Conservation (phyloP, 2,888 invertebrate species). For the Coremacera marginata region DNA sequence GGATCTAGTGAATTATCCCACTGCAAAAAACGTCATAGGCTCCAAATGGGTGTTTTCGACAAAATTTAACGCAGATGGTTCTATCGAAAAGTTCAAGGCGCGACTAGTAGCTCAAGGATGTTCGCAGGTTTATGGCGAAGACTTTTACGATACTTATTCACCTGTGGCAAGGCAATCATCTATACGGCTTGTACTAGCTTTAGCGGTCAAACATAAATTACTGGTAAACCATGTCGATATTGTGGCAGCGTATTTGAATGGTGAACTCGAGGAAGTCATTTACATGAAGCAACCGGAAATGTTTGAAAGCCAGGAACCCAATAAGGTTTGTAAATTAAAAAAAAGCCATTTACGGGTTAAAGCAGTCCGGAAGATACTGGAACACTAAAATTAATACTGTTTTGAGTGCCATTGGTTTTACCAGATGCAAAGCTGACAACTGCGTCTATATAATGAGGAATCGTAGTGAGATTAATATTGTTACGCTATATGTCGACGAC, state of each 20-base stretch:
- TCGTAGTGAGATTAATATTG: slow-evolving; percentile 10
- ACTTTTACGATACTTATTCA: not conserved
- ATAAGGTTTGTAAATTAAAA: slow-evolving; percentile 22
- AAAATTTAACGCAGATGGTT: slow-evolving; percentile 44
- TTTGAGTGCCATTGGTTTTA: slow-evolving; percentile 19
- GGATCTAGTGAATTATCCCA: not conserved
- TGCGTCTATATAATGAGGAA: not conserved
- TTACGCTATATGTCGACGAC: slow-evolving; percentile 7
- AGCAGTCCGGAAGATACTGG: slow-evolving; percentile 34
- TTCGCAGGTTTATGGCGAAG: slow-evolving; percentile 47
- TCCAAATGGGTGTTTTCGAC: not conserved
- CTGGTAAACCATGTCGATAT: not conserved
- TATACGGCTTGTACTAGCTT: not conserved
- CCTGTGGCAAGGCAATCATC: not conserved
- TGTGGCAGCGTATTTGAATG: slow-evolving; percentile 15
- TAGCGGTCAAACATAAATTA: not conserved
- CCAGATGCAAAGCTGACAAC: slow-evolving; percentile 12
- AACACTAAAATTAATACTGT: slow-evolving; percentile 30
- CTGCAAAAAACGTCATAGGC: not conserved
- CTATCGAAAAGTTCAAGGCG: slow-evolving; percentile 48
- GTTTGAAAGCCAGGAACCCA: not conserved
- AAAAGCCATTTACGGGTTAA: slow-evolving; percentile 31
- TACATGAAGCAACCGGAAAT: slow-evolving; percentile 1
- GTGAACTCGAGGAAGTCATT: not conserved
- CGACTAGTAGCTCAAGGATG: slow-evolving; percentile 52